These are phyloP conservation scores for Misgurnus anguillicaudatus DNA, from an alignment of 2,113 vertebrate genomes.

Conservation along the genomic window DNA sequence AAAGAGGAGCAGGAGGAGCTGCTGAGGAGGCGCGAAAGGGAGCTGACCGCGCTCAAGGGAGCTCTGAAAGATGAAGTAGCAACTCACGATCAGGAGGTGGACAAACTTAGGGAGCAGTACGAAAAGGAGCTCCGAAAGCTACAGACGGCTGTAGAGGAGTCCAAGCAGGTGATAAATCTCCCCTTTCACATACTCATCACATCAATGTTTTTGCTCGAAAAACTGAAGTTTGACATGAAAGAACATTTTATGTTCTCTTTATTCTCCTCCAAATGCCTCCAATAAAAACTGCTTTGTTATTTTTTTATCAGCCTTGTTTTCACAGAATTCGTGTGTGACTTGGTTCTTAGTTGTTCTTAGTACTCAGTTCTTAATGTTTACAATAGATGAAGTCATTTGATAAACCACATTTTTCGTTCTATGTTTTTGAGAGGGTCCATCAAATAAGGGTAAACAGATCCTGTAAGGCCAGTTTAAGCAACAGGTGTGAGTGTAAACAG, in stretches of 20 bases:
- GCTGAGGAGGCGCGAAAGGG: slow-evolving; percentile 86
- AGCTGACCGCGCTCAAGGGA: slow-evolving; percentile 92
- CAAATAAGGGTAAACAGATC: not conserved
- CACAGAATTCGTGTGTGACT: not conserved
- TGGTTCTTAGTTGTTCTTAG: not conserved
- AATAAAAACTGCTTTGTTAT: no score
- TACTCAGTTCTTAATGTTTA: not conserved
- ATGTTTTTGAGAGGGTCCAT: not conserved
- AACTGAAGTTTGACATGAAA: not conserved
- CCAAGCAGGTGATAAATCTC: slow-evolving; percentile 79
- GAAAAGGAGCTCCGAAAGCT: slow-evolving; percentile 82
- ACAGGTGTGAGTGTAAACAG: no score
- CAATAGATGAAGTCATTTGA: not conserved
- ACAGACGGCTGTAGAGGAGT: slow-evolving; percentile 78
- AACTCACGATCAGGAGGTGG: slow-evolving; percentile 90
- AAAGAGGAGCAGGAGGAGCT: slow-evolving; percentile 93
- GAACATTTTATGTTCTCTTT: not conserved
- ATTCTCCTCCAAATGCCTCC: no score
- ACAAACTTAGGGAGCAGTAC: slow-evolving; percentile 89
- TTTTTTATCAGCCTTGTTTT: not conserved
- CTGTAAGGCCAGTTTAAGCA: not conserved
- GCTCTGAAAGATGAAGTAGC: slow-evolving; percentile 96
- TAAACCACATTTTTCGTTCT: not conserved
- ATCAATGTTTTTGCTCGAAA: not conserved
- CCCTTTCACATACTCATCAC: not conserved